Evolutionary conservation across 2,888 invertebrate species (phyloP).

Genomic region (Ceramica pisi): DNA sequence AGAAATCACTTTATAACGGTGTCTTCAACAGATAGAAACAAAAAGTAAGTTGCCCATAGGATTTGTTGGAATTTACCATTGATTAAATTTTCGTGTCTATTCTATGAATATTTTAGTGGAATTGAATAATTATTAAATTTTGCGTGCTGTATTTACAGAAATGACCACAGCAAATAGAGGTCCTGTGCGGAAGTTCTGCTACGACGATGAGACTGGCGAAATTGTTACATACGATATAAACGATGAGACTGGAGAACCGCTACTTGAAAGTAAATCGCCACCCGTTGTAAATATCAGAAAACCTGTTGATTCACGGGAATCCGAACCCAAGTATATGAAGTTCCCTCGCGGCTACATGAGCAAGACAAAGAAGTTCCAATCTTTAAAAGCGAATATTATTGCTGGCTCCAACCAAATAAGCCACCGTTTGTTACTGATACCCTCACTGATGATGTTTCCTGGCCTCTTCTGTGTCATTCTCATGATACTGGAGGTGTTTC

Average conservation of each 20-base stretch:
- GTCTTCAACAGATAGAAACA: not conserved
- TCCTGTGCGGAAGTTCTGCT: constrained; percentile 72
- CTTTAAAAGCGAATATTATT: constrained; percentile 81
- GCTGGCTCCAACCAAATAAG: constrained; percentile 83
- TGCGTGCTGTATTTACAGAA: constrained; percentile 59
- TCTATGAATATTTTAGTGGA: constrained; percentile 46
- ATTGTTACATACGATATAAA: constrained; percentile 82
- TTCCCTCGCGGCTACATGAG: constrained; percentile 79
- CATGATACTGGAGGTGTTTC: constrained; percentile 90
- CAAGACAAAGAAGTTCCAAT: constrained; percentile 80
- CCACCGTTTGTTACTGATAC: constrained; percentile 90
- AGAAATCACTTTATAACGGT: not conserved
- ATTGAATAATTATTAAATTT: constrained; percentile 34
- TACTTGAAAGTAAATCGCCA: constrained; percentile 56
- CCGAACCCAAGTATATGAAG: constrained; percentile 66
- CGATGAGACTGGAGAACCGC: constrained; percentile 89
- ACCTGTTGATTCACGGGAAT: constrained; percentile 26
- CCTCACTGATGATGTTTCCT: constrained; percentile 91
- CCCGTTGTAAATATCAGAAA: constrained; percentile 35
- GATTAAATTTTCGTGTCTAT: not conserved
- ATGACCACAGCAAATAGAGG: constrained; percentile 53
- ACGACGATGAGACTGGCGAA: constrained; percentile 90
- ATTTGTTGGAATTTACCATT: not conserved
- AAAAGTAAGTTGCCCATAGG: constrained; percentile 17
- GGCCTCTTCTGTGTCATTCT: constrained; percentile 88